Evolutionary conservation across 2,113 vertebrate species (phyloP).

Genomic region (Lagopus muta): DNA sequence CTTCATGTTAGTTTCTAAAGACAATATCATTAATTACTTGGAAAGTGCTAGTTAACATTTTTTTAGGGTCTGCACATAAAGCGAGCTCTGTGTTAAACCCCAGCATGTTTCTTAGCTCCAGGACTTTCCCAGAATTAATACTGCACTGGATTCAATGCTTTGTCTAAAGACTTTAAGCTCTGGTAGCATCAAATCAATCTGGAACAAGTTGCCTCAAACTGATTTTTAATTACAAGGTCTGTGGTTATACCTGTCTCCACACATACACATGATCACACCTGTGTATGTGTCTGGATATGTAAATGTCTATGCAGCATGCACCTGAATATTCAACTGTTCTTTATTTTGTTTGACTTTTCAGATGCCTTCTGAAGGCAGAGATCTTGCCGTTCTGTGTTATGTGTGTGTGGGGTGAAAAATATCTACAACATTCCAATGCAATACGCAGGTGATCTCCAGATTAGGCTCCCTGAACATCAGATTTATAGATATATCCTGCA

Average conservation of each 20-base stretch:
- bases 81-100: not conserved
- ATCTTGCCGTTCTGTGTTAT: not conserved
- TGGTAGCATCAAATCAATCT: not conserved
- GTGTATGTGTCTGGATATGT: not conserved
- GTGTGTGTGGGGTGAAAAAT: not conserved
- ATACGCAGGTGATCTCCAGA: not conserved
- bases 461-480: not conserved
- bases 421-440: not conserved
- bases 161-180: not conserved
- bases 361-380: not conserved
- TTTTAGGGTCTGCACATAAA: conserved; percentile 11
- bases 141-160: not conserved
- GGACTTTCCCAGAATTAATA: not conserved
- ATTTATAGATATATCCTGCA: not conserved
- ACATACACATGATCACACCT: not conserved
- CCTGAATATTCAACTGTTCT: not conserved
- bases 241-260: not conserved
- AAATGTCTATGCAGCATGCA: rapidly evolving
- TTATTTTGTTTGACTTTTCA: not conserved
- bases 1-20: not conserved
- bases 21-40: not conserved
- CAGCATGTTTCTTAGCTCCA: not conserved
- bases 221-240: not conserved
- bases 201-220: not conserved
- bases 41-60: conserved; percentile 13